Base-by-base conservation (phyloP, 2,113 vertebrate species). In the Protobothrops flavoviridis region DNA sequence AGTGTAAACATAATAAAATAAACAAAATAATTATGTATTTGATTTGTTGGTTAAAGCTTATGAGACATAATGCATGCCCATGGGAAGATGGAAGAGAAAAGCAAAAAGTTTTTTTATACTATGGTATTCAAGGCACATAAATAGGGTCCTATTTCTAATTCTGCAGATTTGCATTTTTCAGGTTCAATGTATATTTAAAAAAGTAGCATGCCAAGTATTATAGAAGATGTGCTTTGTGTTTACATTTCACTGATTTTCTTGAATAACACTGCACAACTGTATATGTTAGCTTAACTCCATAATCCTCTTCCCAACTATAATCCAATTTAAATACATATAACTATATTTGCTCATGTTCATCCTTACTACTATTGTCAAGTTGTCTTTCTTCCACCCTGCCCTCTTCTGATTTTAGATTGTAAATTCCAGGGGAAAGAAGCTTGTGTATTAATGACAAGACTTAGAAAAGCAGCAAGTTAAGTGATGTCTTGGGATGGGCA, bases 181-280 rank as follows among this genome's bases (percentile, higher is more conserved):
- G 88, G 61, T 90, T 88, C 45, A 87, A 39, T 1, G 0, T 0
- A 13, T 21, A 57, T 56, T 33, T 33, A 2, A 21, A 56, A 55
- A 64, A 53, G 55, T 20, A 86, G 87, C 43, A 39, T 85, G 48
- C 81, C 43, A n/a, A 88, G 88, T 92, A 56, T 33, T 85, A 55
- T 39, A 55, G 29, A 26, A 23, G 90, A 93, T 93, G 29, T 33
- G 64, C 91, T 93, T 89, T 74, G 91, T 74, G 48, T 81, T 81
- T 81, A 94, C 94, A 91, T 95, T 95, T 39, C 23, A 91, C 24
- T 61, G 91, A 85, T 90, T 95, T 90, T 74, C 95, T 93, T 95
- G 96, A 96, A 96, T 94, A 97, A 96, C 96, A 96, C 97, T 85
- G 52, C 45, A 89, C 9, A 85, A 93, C n/a, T 55, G 52, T n/a